phyloP scores from a whole-genome alignment of 2,888 invertebrate genomes.

The Hirtodrosophila alboralis region DNA sequence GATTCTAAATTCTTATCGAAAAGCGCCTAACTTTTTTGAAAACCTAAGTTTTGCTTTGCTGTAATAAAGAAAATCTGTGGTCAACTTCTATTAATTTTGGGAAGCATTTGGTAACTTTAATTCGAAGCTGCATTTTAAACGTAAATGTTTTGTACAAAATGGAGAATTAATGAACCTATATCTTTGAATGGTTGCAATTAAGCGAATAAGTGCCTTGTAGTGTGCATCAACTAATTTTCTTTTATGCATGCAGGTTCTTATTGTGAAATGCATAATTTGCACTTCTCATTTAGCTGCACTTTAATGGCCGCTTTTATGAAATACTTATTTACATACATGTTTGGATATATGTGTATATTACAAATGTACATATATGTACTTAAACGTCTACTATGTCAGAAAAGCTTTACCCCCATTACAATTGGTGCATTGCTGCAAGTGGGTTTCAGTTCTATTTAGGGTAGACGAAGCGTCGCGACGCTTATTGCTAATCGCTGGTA shows the following conservation, averaged over 20 bases:
- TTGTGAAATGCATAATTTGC: slow-evolving; percentile 23
- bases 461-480: slow-evolving; percentile 50
- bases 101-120: too few relatives aligned
- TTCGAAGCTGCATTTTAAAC: too few relatives aligned
- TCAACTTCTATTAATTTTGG: too few relatives aligned
- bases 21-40: too few relatives aligned
- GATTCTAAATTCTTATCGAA: too few relatives aligned
- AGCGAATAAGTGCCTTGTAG: slow-evolving; percentile 11
- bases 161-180: too few relatives aligned
- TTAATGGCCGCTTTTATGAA: slow-evolving; percentile 66
- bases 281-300: slow-evolving; percentile 54
- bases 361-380: slow-evolving; percentile 4
- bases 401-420: slow-evolving; percentile 41
- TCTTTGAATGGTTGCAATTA: too few relatives aligned
- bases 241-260: not conserved
- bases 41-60: too few relatives aligned
- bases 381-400: not conserved
- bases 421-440: slow-evolving; percentile 37
- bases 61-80: too few relatives aligned
- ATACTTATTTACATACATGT: slow-evolving; percentile 9
- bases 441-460: slow-evolving; percentile 53
- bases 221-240: too few relatives aligned
- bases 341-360: not conserved
- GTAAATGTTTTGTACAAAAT: too few relatives aligned
- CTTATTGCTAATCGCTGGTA: slow-evolving; percentile 48